Evolutionary conservation across 1,140 invertebrate genomes (phyloP).

Genomic region (Oncopeltus fasciatus): DNA sequence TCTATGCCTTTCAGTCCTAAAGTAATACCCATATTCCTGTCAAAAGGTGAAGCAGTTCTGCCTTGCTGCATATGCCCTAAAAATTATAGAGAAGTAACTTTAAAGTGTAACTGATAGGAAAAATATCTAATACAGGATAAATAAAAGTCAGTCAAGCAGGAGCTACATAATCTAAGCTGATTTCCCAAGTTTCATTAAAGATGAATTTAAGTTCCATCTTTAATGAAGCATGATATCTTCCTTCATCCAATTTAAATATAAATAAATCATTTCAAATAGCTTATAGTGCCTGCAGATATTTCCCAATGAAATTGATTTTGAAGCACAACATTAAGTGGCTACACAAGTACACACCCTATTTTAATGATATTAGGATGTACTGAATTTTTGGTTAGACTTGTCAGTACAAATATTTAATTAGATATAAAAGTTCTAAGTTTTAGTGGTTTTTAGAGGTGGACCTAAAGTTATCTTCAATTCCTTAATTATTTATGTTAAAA

Average conservation of each 20-base stretch:
- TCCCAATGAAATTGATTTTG: too few relatives aligned
- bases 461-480: too few relatives aligned
- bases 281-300: too few relatives aligned
- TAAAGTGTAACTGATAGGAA: neutral
- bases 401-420: too few relatives aligned
- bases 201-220: neutral
- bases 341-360: too few relatives aligned
- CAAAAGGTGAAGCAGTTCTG: conserved; percentile 94
- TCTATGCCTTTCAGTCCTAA: conserved; percentile 88
- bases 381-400: too few relatives aligned
- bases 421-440: too few relatives aligned
- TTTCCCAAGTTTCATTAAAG: neutral
- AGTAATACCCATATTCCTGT: conserved; percentile 96
- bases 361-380: too few relatives aligned
- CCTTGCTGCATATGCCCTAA: conserved; percentile 90
- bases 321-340: too few relatives aligned
- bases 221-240: neutral
- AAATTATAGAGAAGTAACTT: conserved; percentile 11
- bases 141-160: neutral
- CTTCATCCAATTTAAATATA: neutral
- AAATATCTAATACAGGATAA: neutral
- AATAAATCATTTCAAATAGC: neutral
- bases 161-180: neutral
- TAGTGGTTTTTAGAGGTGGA: too few relatives aligned
- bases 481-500: too few relatives aligned